Percentiles rank a stretch among this genome's conserved stretches.
Conservation (phyloP, 2,888 invertebrate species). For the Operophtera brumata region DNA sequence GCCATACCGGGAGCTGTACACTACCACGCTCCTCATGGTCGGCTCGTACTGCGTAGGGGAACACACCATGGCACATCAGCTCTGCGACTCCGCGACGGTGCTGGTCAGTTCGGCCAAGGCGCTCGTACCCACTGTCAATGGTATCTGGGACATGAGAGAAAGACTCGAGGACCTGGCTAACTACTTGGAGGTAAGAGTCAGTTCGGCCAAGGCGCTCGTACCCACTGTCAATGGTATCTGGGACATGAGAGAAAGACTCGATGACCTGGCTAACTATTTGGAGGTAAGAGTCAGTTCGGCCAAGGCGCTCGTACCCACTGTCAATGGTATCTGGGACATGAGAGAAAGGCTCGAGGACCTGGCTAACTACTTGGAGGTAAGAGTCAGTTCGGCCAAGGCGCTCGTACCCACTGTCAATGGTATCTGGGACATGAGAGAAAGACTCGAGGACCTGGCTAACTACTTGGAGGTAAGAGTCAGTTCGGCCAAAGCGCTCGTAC, state of each 20-base stretch:
- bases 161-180: conserved; percentile 79
- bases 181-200: conserved; percentile 34
- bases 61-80: conserved; percentile 15
- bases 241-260: conserved; percentile 50
- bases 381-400: conserved; percentile 33
- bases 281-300: conserved; percentile 13
- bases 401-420: conserved; percentile 70
- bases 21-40: conserved; percentile 47
- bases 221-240: conserved; percentile 70
- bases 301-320: conserved; percentile 60
- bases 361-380: conserved; percentile 61
- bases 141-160: conserved; percentile 37
- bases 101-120: conserved; percentile 31
- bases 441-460: conserved; percentile 79
- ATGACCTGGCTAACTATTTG: conserved; percentile 74
- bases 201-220: conserved; percentile 41
- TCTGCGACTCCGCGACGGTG: not conserved
- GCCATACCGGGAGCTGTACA: conserved; percentile 68
- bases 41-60: conserved; percentile 45
- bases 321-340: conserved; percentile 56
- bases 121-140: conserved; percentile 68
- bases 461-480: conserved; percentile 32
- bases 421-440: conserved; percentile 30
- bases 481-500: conserved; percentile 49
- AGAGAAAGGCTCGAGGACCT: conserved; percentile 67